Evolutionary conservation across 2,113 vertebrate species (phyloP).

Genomic region (Cyphomyrus plagiostoma): DNA sequence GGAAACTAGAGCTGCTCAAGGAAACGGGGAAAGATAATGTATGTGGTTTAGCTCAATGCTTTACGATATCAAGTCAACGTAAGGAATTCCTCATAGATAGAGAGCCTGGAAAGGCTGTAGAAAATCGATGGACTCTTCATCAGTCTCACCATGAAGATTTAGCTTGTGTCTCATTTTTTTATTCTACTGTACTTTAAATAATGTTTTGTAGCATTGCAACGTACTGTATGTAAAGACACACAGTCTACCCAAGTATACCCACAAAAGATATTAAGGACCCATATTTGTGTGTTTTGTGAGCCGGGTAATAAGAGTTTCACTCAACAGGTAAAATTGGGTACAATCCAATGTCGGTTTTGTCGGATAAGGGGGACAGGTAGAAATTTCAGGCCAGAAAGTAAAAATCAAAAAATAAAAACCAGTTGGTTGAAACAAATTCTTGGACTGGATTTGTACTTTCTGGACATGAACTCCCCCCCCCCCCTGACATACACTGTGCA

Average conservation of each 20-base stretch:
- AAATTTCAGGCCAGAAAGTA: too few species aligned
- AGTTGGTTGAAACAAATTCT: too few species aligned
- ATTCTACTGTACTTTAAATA: not conserved
- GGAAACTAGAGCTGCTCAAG: not conserved
- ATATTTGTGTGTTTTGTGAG: not conserved
- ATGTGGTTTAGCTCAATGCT: not conserved
- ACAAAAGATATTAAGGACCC: not conserved
- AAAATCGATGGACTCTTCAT: not conserved
- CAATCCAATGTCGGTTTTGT: not conserved
- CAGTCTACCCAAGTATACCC: not conserved
- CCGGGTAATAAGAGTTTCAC: not conserved
- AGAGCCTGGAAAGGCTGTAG: not conserved
- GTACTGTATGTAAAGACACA: not conserved
- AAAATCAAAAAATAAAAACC: too few species aligned
- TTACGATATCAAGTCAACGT: not conserved
- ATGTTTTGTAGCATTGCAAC: not conserved
- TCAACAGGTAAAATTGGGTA: not conserved
- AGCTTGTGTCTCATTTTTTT: not conserved
- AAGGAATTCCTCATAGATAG: not conserved
- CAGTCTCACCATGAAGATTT: not conserved
- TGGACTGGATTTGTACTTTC: too few species aligned
- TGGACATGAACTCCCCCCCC: too few species aligned
- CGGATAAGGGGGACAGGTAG: not conserved
- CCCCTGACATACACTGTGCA: not conserved
- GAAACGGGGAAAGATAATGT: not conserved